Base-by-base conservation (phyloP, 1,140 invertebrate genomes). In the Bicyclus anynana region DNA sequence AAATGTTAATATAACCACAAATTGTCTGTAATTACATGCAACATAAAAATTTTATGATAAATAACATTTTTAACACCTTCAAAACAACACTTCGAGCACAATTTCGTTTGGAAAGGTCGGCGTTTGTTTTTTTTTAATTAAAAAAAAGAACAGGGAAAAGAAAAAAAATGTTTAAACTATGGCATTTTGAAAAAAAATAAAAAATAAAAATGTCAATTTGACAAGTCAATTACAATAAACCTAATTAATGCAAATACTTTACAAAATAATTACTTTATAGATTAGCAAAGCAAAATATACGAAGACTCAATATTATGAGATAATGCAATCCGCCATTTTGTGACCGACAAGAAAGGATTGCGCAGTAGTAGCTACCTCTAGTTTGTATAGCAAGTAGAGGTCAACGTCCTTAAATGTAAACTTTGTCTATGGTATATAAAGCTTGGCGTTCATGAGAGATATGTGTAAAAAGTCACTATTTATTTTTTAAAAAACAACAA, bases 71-170 rank as follows among this genome's bases (percentile, higher is more conserved):
- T 16, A 33, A 12, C 10, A 5, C 5, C 37, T 16, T 14, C 17
- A 40, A 16, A 12, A 48, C 13, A 27, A 27, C 0, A 10, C 12
- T 12, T n/a, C 26, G 27, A 48, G 12, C n/a, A 27, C 4, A 2
- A 14, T 17, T 26, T 27, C 13, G 5, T 5, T 2, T 7, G 51
- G 56, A 62, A 62, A 66, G 54, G 57, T 54, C 49, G 37, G 60
- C 55, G 60, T 56, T 62, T 62, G 55, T 53, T 53, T 67, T 65
- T 64, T 67, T 67, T 62, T 60, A 55, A 59, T 67, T 59, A 62
- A 67, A 62, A 62, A 67, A 62, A 62, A 40, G 17, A 59, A 56
- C 23, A 23, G 16, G n/a, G 13, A 49, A 53, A 62, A 56, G 53
- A 59, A 67, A 66, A 67, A 62, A 47, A 23, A 23, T 4, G 14